A percentile compares a stretch with the other conserved stretches of the same genome.
phyloP scores from a whole-genome alignment of 2,888 invertebrate genomes.

The Scrobipalpa costella region DNA sequence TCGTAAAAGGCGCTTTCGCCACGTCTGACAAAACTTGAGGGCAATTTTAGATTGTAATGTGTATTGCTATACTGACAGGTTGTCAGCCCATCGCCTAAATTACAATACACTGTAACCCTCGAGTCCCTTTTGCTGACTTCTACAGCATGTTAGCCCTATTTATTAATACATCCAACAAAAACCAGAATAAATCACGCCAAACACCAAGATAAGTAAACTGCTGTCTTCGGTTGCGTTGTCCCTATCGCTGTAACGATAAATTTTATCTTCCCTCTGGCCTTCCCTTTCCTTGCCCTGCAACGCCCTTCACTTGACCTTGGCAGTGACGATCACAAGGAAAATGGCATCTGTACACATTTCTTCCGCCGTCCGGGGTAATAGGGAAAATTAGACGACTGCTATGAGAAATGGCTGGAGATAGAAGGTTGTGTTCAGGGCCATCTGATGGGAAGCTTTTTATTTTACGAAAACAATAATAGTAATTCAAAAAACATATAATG shows the following conservation, averaged over 20 bases:
- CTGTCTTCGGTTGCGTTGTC: background rate
- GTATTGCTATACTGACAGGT: too few relatives aligned
- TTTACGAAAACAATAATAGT: background rate
- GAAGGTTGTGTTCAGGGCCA: background rate
- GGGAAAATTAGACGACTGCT: conserved; percentile 4
- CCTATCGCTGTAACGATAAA: conserved; percentile 1
- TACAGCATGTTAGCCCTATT: too few relatives aligned
- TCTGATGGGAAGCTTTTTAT: background rate
- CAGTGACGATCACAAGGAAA: background rate
- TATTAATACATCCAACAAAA: background rate
- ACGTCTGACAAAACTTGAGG: too few relatives aligned
- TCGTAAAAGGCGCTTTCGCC: too few relatives aligned
- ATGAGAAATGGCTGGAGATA: background rate
- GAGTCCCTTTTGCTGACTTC: too few relatives aligned
- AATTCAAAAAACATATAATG: too few relatives aligned
- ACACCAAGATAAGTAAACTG: conserved; percentile 7
- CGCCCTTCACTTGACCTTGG: conserved; percentile 3
- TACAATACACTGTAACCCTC: too few relatives aligned
- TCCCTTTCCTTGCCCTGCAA: conserved; percentile 4
- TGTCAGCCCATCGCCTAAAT: too few relatives aligned
- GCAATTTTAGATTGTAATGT: too few relatives aligned
- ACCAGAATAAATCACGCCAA: conserved; percentile 1
- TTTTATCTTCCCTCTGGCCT: conserved; percentile 3
- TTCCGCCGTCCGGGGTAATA: conserved; percentile 1
- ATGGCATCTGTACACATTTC: conserved; percentile 1